These are phyloP conservation scores for Promerops cafer DNA, from an alignment of 2,113 vertebrate genomes.

Conservation along the genomic window DNA sequence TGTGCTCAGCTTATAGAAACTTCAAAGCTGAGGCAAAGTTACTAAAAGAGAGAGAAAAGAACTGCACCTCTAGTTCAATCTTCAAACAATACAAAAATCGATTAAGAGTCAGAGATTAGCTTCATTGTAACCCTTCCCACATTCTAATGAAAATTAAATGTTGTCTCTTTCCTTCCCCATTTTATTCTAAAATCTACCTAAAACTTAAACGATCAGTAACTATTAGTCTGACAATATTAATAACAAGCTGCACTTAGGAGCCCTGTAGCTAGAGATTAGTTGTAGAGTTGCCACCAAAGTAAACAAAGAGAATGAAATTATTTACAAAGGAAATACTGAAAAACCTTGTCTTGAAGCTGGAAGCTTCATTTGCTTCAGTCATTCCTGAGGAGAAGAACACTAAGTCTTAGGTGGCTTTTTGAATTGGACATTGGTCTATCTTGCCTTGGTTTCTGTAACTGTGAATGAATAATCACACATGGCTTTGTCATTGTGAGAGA, in stretches of 20 bases:
- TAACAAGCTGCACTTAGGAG: background rate
- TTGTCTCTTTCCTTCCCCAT: background rate
- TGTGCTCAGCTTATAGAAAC: constrained; percentile 43
- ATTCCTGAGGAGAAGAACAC: background rate
- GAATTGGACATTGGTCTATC: background rate
- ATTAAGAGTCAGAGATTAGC: constrained; percentile 17
- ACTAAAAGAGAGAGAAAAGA: constrained; percentile 25
- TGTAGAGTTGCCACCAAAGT: background rate
- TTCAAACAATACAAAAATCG: constrained; percentile 43
- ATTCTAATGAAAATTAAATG: background rate
- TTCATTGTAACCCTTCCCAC: background rate
- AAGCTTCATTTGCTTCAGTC: background rate
- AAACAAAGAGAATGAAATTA: background rate
- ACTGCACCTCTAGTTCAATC: constrained; percentile 28
- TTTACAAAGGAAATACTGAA: background rate
- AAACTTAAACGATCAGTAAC: background rate
- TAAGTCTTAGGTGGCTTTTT: background rate
- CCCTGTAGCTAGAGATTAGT: background rate
- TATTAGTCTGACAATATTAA: background rate
- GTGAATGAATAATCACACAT: background rate
- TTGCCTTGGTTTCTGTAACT: background rate
- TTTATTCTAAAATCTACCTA: constrained; percentile 4
- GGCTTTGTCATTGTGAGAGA: background rate
- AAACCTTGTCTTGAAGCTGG: background rate
- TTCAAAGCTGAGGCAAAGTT: constrained; percentile 53